phyloP scores from a whole-genome alignment of 2,113 vertebrate genomes.

The Ammodytes dubius region DNA sequence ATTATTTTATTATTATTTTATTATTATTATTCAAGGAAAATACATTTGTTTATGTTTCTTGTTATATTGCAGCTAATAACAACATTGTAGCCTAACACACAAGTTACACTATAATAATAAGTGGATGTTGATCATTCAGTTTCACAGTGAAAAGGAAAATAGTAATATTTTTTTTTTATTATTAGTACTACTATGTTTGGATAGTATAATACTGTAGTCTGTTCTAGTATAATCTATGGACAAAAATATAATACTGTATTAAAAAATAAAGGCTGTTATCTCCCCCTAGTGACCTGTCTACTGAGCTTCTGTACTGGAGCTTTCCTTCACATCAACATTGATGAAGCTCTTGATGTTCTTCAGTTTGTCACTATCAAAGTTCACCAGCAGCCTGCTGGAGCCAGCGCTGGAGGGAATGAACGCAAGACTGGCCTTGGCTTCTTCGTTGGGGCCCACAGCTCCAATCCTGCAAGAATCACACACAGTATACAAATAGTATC shows the following conservation, averaged over 20 bases:
- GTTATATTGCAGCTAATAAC: not conserved
- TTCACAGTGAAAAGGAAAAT: not conserved
- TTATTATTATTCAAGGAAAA: not conserved
- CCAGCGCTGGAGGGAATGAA: conserved; percentile 82
- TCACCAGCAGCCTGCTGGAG: conserved; percentile 87
- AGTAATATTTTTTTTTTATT: not conserved
- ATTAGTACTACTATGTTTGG: not conserved
- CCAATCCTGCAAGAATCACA: conserved; percentile 66
- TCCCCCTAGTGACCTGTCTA: not conserved
- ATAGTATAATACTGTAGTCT: not conserved
- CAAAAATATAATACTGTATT: not conserved
- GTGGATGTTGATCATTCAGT: not conserved
- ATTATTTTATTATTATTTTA: too few relatives aligned
- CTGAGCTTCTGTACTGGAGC: not conserved
- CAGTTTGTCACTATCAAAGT: conserved; percentile 90
- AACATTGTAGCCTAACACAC: not conserved
- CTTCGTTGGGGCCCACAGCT: conserved; percentile 70
- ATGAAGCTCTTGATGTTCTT: conserved; percentile 85
- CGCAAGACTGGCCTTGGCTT: conserved; percentile 80
- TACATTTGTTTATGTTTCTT: not conserved
- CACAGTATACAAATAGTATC: not conserved
- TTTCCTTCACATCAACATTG: conserved; percentile 62
- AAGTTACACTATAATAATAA: not conserved
- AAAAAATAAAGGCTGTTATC: not conserved
- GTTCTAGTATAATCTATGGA: not conserved